Evolutionary conservation across 2,888 invertebrate species (phyloP), one percentile per base, ranked within the genome.

Genomic region (Amphipyra berbera): DNA sequence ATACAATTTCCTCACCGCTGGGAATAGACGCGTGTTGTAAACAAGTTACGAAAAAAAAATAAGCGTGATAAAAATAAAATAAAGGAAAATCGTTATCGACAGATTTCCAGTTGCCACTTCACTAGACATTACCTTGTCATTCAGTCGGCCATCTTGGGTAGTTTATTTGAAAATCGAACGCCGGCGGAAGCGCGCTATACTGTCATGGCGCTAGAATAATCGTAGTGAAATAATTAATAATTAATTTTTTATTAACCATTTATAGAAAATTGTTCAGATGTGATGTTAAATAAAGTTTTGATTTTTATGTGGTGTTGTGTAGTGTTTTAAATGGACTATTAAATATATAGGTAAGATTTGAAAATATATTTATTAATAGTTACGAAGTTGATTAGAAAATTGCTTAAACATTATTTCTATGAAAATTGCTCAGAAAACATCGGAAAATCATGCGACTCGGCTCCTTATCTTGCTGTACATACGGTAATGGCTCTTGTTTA

Each of bases 151-250:
- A 93, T 93, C 82, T 92, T 92, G 90, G 86, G 89, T 88, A 84
- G 85, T 87, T 90, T 93, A 93, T 93, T 93, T 92, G 90, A 92
- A 93, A 93, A 91, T 88, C 88, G 90, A 88, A 90, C 84, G 82
- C 87, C 82, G 86, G 77, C 87, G 88, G 88, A 88, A 88, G 80
- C 90, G 89, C 91, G 92, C 80, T 81, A 74, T 79, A 56, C 73
- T 67, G 65, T 59, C 42, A 83, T 76, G 81, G 58, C 70, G 83
- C 87, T 90, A 50, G 49, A 59, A 64, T 49, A 41, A 63, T 56
- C 45, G 10, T 44, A 47, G 45, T 63, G 46, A 54, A 62, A 61
- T 68, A 53, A 58, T 49, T n/a, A n/a, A 47, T 54, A 2, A 40
- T 30, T 37, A 35, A 37, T 27, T 57, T 37, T 41, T 53, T 13